Base-by-base conservation (phyloP, 1,140 invertebrate species). In the Heliconius eleuchia region DNA sequence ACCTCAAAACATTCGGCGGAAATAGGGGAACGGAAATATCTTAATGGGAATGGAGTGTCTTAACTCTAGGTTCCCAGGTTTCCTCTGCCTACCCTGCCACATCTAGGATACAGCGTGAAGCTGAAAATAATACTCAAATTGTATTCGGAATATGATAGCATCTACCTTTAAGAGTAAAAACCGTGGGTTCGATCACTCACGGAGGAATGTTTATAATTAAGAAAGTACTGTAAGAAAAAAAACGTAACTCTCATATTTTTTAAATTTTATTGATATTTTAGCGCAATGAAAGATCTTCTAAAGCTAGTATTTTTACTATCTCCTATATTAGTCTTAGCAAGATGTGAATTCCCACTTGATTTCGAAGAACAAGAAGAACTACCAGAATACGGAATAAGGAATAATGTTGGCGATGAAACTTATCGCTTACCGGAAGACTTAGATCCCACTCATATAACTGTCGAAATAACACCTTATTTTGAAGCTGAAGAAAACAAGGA, bases 391-490 rank as follows among this genome's bases (percentile, higher is more conserved):
- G 42, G 42, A 46, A 16, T 46, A 46, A 71, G 79, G 50, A 85
- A 34, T 70, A 83, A 39, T 73, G 81, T 80, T 13, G 82, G 84
- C 46, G 83, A 83, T 27, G 85, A 87, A 46, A 74, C 81, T 11
- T 94, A 91, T 76, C 85, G 91, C 60, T 30, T 93, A 16, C 92
- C 91, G 19, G 90, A 93, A 87, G 90, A 91, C 50, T 79, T 94
- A 11, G 91, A 93, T 60, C 91, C 92, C 1, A 86, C 90, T 71
- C 84, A 89, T 74, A 88, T 85, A 52, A 85, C 87, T 73, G 83
- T 92, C 19, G 92, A 94, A 86, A 86, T 94, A 50, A 92, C 94
- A 2, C 96, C 96, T 2, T 95, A 96, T 86, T 95, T 96, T 73
- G 95, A 95, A 81, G 84, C 84, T 46, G 87, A 79, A 74, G 87